A percentile compares a stretch with the other conserved stretches of the same genome.
These are phyloP conservation scores for Dexiosoma caninum DNA, from an alignment of 2,888 invertebrate genomes.

Conservation along the genomic window DNA sequence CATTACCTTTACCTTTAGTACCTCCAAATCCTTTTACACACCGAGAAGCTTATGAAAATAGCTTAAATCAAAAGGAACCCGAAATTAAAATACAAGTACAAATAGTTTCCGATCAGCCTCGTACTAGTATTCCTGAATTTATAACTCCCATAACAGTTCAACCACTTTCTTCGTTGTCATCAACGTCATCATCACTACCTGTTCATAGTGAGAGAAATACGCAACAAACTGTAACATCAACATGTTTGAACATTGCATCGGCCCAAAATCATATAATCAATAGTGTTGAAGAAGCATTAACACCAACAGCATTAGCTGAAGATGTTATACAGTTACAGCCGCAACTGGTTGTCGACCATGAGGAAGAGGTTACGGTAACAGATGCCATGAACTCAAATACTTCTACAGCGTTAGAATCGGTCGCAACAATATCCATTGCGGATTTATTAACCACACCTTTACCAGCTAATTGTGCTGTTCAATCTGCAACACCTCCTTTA, in stretches of 20 bases:
- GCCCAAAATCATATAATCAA: constrained; percentile 35
- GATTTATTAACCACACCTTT: constrained; percentile 39
- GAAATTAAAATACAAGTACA: constrained; percentile 77
- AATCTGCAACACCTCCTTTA: constrained; percentile 65
- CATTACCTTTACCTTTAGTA: constrained; percentile 71
- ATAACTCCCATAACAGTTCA: constrained; percentile 26
- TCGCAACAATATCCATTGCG: constrained; percentile 46
- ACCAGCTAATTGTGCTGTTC: constrained; percentile 52
- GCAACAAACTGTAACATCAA: neutral
- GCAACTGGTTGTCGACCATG: constrained; percentile 73
- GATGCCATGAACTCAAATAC: constrained; percentile 68
- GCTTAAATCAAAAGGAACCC: constrained; percentile 76
- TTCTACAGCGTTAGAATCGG: constrained; percentile 19
- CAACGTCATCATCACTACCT: neutral
- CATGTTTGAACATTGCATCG: neutral
- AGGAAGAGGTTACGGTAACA: constrained; percentile 73
- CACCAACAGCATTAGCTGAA: constrained; percentile 26
- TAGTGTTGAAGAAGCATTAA: constrained; percentile 49
- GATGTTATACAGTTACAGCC: constrained; percentile 69
- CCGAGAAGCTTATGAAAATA: constrained; percentile 74
- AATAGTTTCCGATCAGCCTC: constrained; percentile 74
- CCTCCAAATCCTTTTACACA: constrained; percentile 71
- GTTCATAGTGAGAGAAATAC: neutral
- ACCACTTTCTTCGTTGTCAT: neutral
- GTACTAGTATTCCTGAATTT: constrained; percentile 65